Evolutionary conservation across 2,888 invertebrate genomes (phyloP).

Genomic region (Diarsia brunnea): DNA sequence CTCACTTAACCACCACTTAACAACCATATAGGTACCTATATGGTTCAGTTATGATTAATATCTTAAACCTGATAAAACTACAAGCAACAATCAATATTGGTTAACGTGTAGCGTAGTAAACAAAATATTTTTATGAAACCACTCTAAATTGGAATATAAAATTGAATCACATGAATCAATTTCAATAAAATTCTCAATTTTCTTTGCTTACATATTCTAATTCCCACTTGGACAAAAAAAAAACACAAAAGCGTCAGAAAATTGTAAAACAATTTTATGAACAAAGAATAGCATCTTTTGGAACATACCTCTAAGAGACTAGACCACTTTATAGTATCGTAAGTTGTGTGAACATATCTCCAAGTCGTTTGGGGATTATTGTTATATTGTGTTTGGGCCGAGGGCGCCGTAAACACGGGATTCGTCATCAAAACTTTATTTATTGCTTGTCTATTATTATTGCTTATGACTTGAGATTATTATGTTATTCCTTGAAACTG

Average conservation of each 20-base stretch:
- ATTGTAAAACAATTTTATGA: slow-evolving; percentile 18
- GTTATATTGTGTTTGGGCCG: slow-evolving; percentile 59
- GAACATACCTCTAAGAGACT: slow-evolving; percentile 30
- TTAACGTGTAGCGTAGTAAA: neutral
- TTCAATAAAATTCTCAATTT: slow-evolving; percentile 40
- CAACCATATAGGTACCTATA: too few relatives aligned
- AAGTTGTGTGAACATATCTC: slow-evolving; percentile 56
- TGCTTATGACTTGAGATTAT: slow-evolving; percentile 66
- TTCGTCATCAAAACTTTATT: slow-evolving; percentile 76
- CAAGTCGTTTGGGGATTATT: slow-evolving; percentile 65
- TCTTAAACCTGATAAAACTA: neutral
- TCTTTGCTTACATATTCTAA: slow-evolving; percentile 2
- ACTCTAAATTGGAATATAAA: slow-evolving; percentile 6
- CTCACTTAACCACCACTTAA: too few relatives aligned
- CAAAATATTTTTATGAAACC: neutral
- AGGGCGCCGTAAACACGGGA: slow-evolving; percentile 67
- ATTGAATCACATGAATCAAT: slow-evolving; percentile 21
- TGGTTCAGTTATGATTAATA: neutral
- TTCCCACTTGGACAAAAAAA: slow-evolving; percentile 22
- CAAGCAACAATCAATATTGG: neutral
- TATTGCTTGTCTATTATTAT: slow-evolving; percentile 70
- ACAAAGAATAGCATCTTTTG: neutral
- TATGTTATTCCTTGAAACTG: slow-evolving; percentile 59
- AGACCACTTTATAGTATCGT: slow-evolving; percentile 48
- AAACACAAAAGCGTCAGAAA: neutral